These are phyloP conservation scores for Piezodorus guildinii DNA, from an alignment of 1,140 invertebrate species.

Conservation along the genomic window DNA sequence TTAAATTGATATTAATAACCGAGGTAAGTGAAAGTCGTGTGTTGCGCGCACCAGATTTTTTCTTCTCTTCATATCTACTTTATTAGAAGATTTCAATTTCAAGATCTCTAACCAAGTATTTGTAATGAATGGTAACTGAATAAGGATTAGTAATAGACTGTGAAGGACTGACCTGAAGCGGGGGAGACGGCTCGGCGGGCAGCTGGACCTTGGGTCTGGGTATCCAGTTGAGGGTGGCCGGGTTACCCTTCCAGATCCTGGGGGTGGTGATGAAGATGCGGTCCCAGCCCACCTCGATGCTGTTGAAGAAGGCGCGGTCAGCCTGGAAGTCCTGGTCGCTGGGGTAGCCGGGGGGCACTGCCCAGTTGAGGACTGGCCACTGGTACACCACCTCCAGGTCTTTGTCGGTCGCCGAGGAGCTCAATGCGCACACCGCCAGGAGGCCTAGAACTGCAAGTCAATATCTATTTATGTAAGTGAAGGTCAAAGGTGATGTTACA, in stretches of 20 bases:
- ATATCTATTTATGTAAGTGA: too few relatives aligned
- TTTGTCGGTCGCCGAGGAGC: neutral
- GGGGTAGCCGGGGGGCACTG: conserved; percentile 45
- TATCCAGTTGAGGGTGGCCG: conserved; percentile 56
- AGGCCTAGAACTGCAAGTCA: neutral
- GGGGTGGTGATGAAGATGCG: conserved; percentile 61
- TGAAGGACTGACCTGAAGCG: conserved; percentile 41
- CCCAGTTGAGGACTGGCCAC: conserved; percentile 57
- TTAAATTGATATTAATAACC: too few relatives aligned
- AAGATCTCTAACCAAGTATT: too few relatives aligned
- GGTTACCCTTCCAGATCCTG: conserved; percentile 53
- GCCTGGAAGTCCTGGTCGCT: conserved; percentile 27
- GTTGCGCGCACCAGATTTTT: too few relatives aligned
- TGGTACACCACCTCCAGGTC: conserved; percentile 54
- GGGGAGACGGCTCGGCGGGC: conserved; percentile 46
- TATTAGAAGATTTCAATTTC: too few relatives aligned
- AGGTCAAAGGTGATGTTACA: neutral
- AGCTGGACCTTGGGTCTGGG: conserved; percentile 38
- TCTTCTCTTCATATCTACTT: too few relatives aligned
- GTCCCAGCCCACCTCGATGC: conserved; percentile 54
- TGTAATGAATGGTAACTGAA: too few relatives aligned
- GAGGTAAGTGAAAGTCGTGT: too few relatives aligned
- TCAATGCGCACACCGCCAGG: neutral
- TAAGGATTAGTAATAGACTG: too few relatives aligned
- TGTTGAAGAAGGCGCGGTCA: conserved; percentile 42